Percentiles rank a stretch among this genome's conserved stretches.
These are phyloP conservation scores for Diachrysia chrysitis DNA, from an alignment of 2,888 invertebrate species.

Conservation along the genomic window DNA sequence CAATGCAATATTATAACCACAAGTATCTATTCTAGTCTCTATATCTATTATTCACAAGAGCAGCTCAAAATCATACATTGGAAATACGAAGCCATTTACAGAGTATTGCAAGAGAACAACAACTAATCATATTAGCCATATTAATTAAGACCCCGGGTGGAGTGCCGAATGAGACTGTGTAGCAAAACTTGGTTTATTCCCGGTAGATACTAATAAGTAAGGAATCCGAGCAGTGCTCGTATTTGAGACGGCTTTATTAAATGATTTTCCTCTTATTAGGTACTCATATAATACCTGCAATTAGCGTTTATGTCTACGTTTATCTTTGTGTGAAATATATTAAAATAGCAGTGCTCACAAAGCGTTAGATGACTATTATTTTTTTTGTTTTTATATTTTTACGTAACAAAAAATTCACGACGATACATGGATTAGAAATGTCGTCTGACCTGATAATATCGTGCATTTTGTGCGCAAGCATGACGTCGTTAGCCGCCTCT, in stretches of 20 bases:
- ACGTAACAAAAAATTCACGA: no score
- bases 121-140: slow-evolving; percentile 87
- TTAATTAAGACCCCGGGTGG: slow-evolving; percentile 82
- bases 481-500: no score
- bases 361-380: no score
- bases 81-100: slow-evolving; percentile 23
- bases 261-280: slow-evolving; percentile 26
- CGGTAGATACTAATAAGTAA: slow-evolving; percentile 60
- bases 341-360: no score
- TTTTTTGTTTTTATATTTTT: no score
- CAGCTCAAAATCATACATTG: slow-evolving; percentile 15
- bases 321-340: slow-evolving; percentile 5
- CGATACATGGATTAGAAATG: no score
- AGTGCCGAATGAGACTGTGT: slow-evolving; percentile 86
- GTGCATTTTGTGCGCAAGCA: no score
- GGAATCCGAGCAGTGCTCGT: slow-evolving; percentile 51
- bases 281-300: neutral
- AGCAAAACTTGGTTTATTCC: slow-evolving; percentile 63
- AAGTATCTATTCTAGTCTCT: neutral
- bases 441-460: no score
- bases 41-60: neutral
- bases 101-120: slow-evolving; percentile 74
- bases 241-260: slow-evolving; percentile 36
- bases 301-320: slow-evolving; percentile 9
- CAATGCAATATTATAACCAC: no score